Base-by-base conservation (phyloP, 2,888 invertebrate genomes). In the Nipponacmea schrenckii region DNA sequence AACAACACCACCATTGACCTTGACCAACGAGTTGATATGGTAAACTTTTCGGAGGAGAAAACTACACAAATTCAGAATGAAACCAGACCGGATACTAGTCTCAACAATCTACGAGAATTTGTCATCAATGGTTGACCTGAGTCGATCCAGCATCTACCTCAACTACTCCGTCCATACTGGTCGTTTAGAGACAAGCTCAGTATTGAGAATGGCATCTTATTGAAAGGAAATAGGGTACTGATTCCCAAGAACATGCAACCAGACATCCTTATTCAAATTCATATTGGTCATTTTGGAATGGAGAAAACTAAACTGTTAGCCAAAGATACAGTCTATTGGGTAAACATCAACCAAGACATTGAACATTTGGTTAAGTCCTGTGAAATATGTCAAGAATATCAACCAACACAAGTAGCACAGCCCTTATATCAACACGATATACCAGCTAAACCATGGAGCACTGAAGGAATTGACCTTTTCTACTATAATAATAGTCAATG, bases 221-320 rank as follows among this genome's bases (percentile, higher is more conserved):
- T 74, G 24, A 77, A 74, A 56, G 74, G 72, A 48, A 15, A 64
- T 31, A 67, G 62, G 44, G n/a, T 75, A 10, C 39, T 75, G 15
- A 50, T 71, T 14, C 75, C 73, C 24, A 31, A 27, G 8, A 45
- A 62, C 5, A 50, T 67, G 4, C 73, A 69, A 20, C 20, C 65
- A 8, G 45, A 66, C 39, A 69, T 73, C 2, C 63, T 76, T 2
- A 15, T 63, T 8, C 68, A 76, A 45, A 44, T 76, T n/a, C 74
- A 77, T 27, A 24, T 63, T 20, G 65, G 64, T 5, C 71, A 74
- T 46, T 62, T 68, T 46, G 71, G 68, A 17, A 68, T 64, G 2
- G 71, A 71, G 24, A 75, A 77, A 62, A 69, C 71, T 27, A 39
- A 50, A 4, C 71, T 75, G 14, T 62, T 56, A 39, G 74, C 75